These are phyloP conservation scores for Rhagophthalmus giganteus DNA, from an alignment of 2,888 invertebrate genomes.

Conservation along the genomic window DNA sequence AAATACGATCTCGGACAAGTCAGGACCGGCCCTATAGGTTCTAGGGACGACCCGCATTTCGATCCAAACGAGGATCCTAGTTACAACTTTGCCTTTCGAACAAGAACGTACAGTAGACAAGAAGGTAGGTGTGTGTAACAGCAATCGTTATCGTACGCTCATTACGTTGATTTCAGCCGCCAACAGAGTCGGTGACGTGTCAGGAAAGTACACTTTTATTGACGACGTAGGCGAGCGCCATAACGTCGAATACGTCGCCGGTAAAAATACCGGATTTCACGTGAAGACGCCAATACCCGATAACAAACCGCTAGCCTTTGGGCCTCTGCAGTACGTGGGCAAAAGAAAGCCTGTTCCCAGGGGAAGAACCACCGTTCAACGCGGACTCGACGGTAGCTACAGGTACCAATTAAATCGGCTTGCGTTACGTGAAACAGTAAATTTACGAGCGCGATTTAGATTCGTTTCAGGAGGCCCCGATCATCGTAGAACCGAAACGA, in stretches of 20 bases:
- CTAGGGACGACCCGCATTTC: conserved; percentile 70
- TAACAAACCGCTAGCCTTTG: conserved; percentile 66
- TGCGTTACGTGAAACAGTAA: no score
- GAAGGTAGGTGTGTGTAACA: no score
- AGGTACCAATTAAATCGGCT: conserved; percentile 57
- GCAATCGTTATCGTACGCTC: no score
- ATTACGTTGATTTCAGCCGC: conserved; percentile 41
- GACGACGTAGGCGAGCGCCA: conserved; percentile 78
- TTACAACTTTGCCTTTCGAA: conserved; percentile 70
- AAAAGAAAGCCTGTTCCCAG: conserved; percentile 66
- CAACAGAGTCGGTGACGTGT: conserved; percentile 50
- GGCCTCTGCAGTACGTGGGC: conserved; percentile 66
- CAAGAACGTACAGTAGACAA: conserved; percentile 67
- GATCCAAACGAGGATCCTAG: conserved; percentile 79
- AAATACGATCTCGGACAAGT: conserved; percentile 73
- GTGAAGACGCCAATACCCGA: conserved; percentile 71
- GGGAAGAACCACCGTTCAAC: conserved; percentile 72
- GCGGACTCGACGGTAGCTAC: conserved; percentile 74
- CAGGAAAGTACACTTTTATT: conserved; percentile 70
- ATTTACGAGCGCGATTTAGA: conserved; percentile 55
- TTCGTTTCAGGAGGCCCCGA: conserved; percentile 78
- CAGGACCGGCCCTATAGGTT: conserved; percentile 64
- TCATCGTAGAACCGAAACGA: conserved; percentile 73
- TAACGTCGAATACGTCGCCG: conserved; percentile 75
- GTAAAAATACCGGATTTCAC: conserved; percentile 75